Percentiles rank a stretch among this genome's conserved stretches.
Conservation (phyloP, 1,140 invertebrate genomes). For the Polypedilum vanderplanki region DNA sequence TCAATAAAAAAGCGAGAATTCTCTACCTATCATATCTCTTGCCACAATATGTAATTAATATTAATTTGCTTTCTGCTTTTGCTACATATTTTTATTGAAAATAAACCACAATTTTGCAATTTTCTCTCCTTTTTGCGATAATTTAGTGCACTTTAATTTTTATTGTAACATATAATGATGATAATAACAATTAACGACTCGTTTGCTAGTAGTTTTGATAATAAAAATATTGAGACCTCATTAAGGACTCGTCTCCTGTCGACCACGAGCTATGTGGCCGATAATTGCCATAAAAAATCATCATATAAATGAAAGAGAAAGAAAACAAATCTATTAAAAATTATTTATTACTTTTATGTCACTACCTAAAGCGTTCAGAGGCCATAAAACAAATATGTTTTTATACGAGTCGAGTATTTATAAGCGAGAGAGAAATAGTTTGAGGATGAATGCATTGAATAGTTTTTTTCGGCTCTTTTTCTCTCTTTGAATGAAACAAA, state of each 20-base stretch:
- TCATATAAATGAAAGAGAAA: background rate
- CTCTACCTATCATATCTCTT: too few species aligned
- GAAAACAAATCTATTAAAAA: constrained; percentile 14
- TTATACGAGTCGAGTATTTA: background rate
- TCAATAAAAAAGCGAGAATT: too few species aligned
- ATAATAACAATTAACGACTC: constrained; percentile 19
- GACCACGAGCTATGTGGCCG: background rate
- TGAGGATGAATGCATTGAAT: background rate
- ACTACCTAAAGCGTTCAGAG: constrained; percentile 16
- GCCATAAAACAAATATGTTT: constrained; percentile 5
- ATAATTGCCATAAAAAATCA: constrained; percentile 14
- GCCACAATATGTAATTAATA: too few species aligned
- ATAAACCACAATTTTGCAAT: background rate
- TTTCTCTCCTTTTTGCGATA: background rate
- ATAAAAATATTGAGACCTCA: background rate
- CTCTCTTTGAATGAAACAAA: background rate
- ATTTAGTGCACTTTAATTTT: constrained; percentile 14
- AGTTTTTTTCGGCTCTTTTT: background rate
- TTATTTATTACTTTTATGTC: constrained; percentile 5
- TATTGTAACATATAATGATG: background rate
- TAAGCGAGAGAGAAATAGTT: background rate
- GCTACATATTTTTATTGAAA: too few species aligned
- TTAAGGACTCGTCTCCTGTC: background rate
- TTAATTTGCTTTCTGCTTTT: too few species aligned
- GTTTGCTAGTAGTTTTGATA: background rate